Evolutionary conservation across 2,113 vertebrate species (phyloP).

Genomic region (Athene cunicularia): DNA sequence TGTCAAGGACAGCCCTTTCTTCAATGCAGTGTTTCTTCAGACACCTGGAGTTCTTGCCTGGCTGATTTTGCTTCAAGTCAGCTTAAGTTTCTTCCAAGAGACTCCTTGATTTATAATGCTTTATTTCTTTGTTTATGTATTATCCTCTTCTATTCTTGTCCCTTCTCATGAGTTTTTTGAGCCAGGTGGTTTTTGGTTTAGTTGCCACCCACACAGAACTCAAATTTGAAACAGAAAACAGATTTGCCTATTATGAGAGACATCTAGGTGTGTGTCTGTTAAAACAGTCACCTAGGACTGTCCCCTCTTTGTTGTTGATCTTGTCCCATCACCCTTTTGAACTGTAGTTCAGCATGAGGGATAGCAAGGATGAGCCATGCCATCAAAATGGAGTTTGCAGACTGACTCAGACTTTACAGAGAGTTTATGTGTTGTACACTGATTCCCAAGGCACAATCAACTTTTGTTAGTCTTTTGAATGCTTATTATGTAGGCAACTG

Average conservation of each 20-base stretch:
- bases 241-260: neutral
- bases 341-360: neutral
- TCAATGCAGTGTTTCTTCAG: neutral
- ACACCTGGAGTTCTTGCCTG: neutral
- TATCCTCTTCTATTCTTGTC: neutral
- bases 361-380: neutral
- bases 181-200: neutral
- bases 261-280: neutral
- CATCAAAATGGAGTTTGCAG: neutral
- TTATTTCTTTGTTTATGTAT: neutral
- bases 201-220: neutral
- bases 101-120: neutral
- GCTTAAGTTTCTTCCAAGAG: neutral
- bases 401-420: neutral
- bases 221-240: neutral
- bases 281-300: neutral
- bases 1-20: neutral
- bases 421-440: neutral
- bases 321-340: neutral
- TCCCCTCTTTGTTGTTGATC: neutral
- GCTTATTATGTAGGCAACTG: neutral
- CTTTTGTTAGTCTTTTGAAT: neutral
- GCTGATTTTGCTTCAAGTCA: neutral
- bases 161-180: neutral
- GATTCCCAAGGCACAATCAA: neutral